Conservation (phyloP, 2,888 invertebrate species). For the Lamellibrachia columna region DNA sequence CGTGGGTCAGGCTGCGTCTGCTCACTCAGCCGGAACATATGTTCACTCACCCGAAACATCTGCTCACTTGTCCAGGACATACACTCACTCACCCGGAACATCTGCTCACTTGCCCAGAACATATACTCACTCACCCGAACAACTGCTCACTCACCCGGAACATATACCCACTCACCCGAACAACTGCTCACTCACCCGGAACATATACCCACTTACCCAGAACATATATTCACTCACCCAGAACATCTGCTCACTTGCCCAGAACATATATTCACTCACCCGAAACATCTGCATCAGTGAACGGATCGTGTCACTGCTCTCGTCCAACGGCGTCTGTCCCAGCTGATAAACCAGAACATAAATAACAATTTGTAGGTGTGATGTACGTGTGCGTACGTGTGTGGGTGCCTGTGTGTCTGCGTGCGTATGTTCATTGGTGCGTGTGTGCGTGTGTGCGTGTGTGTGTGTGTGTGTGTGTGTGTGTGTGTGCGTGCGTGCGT, state of each 20-base stretch:
- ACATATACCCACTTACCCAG: background rate
- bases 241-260: background rate
- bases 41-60: background rate
- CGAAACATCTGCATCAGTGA: background rate
- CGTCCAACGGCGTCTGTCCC: background rate
- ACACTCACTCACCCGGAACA: background rate
- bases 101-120: background rate
- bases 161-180: background rate
- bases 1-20: background rate
- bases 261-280: background rate
- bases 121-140: background rate
- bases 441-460: background rate
- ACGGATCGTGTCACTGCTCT: background rate
- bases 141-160: background rate
- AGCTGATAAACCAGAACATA: background rate
- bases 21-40: background rate
- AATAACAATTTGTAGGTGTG: background rate
- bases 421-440: too few relatives aligned
- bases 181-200: background rate
- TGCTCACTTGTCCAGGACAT: background rate
- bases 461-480: background rate
- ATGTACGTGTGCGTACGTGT: background rate
- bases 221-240: background rate
- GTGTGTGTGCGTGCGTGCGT: slow-evolving; percentile 5
- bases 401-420: background rate